Percentiles rank a stretch among this genome's conserved stretches.
Evolutionary conservation across 2,113 vertebrate species (phyloP).

Genomic region (Agapornis roseicollis): DNA sequence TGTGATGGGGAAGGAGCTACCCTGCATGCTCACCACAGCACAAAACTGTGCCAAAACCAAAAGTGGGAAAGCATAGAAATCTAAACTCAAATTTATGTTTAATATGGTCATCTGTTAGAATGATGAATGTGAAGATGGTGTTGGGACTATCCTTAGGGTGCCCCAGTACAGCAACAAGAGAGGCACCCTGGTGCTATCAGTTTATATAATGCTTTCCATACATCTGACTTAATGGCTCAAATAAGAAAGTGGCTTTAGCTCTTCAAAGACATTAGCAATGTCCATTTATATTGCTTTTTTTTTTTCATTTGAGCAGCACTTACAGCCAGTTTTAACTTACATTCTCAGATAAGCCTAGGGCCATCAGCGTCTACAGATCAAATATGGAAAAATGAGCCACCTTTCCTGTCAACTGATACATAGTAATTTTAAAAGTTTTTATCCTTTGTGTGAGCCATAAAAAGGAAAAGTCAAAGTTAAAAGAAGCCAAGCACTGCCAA

Average conservation of each 20-base stretch:
- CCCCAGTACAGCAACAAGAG: not conserved
- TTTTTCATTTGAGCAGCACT: not conserved
- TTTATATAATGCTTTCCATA: not conserved
- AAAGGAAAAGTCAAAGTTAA: not conserved
- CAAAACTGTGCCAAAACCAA: not conserved
- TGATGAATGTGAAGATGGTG: not conserved
- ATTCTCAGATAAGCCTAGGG: not conserved
- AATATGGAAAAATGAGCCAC: not conserved
- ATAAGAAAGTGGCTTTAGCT: not conserved
- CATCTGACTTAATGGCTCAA: not conserved
- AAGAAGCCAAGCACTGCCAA: not conserved
- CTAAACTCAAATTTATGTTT: not conserved
- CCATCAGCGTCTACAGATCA: not conserved
- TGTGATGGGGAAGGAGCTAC: not conserved
- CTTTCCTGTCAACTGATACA: not conserved
- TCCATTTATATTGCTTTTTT: conserved; percentile 1
- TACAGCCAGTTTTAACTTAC: not conserved
- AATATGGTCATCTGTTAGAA: not conserved
- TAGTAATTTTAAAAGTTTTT: not conserved
- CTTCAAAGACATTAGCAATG: not conserved
- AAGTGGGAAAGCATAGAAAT: not conserved
- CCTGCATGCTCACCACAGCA: not conserved
- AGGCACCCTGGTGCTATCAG: not conserved
- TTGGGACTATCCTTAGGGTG: not conserved
- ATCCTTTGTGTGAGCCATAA: not conserved